phyloP scores from a whole-genome alignment of 1,140 invertebrate species.

The Drosophila ironensis region DNA sequence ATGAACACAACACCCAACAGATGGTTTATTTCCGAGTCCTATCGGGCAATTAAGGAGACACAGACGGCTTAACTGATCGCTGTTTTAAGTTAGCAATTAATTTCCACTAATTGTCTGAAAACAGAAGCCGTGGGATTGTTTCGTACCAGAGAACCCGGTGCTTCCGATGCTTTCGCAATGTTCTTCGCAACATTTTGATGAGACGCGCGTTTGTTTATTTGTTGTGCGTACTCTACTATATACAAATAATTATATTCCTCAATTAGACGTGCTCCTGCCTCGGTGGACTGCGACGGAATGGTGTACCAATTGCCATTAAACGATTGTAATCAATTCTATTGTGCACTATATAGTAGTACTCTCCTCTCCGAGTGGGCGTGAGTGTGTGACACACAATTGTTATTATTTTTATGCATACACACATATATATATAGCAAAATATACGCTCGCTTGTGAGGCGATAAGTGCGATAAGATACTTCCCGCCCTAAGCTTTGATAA shows the following conservation, averaged over 20 bases:
- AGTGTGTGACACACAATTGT: conserved; percentile 40
- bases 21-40: neutral
- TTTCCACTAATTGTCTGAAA: conserved; percentile 22
- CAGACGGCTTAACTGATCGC: conserved; percentile 14
- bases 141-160: conserved; percentile 14
- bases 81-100: conserved; percentile 7
- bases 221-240: neutral
- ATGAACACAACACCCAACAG: neutral
- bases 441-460: conserved; percentile 2
- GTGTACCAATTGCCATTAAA: conserved; percentile 50
- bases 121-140: neutral
- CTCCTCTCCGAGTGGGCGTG: conserved; percentile 17
- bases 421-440: neutral
- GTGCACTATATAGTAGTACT: conserved; percentile 37
- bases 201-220: neutral
- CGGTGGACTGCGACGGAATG: conserved; percentile 31
- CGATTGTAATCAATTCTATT: conserved; percentile 55
- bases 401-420: conserved; percentile 32
- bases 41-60: conserved; percentile 2
- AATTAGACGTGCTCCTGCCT: conserved; percentile 43
- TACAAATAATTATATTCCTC: conserved; percentile 29
- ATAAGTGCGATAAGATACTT: conserved; percentile 49
- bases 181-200: conserved; percentile 36
- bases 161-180: conserved; percentile 30
- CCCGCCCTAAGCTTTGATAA: conserved; percentile 8